Percentiles rank a stretch among this genome's conserved stretches.
phyloP scores from a whole-genome alignment of 2,113 vertebrate species.

The Lepisosteus oculatus region DNA sequence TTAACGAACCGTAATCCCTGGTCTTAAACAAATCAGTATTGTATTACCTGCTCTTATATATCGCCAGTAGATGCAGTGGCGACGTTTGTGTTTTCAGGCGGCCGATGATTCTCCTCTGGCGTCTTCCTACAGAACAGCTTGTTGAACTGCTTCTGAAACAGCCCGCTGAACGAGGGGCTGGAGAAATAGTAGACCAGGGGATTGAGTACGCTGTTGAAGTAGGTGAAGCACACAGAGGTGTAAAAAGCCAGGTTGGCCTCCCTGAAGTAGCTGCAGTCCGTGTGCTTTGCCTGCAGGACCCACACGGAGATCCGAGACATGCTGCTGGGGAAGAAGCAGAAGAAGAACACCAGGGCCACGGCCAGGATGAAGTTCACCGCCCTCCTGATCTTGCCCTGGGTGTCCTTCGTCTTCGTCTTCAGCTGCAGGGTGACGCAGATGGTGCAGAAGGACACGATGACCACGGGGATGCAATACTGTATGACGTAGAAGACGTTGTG shows the following conservation, averaged over 20 bases:
- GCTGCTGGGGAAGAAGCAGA: constrained; percentile 70
- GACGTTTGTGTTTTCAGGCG: not conserved
- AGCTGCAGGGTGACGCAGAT: constrained; percentile 62
- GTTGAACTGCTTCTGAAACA: constrained; percentile 46
- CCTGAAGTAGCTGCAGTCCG: constrained; percentile 52
- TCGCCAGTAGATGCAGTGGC: not conserved
- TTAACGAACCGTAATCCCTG: too few relatives aligned
- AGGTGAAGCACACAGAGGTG: constrained; percentile 62
- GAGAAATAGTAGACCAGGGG: constrained; percentile 73
- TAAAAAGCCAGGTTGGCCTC: constrained; percentile 65
- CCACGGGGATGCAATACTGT: constrained; percentile 58
- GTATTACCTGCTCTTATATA: not conserved
- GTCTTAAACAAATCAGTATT: not conserved
- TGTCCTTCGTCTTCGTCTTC: constrained; percentile 57
- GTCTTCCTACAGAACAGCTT: constrained; percentile 37
- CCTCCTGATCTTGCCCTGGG: constrained; percentile 58
- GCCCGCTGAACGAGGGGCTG: constrained; percentile 57
- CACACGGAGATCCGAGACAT: constrained; percentile 59
- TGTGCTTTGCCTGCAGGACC: constrained; percentile 58
- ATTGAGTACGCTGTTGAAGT: constrained; percentile 73
- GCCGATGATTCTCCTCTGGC: not conserved
- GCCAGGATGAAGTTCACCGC: constrained; percentile 62
- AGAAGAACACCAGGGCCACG: constrained; percentile 62
- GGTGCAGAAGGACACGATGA: constrained; percentile 65
- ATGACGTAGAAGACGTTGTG: constrained; percentile 64